Conservation (phyloP, 2,888 invertebrate genomes). For the Campopleginae sp. region DNA sequence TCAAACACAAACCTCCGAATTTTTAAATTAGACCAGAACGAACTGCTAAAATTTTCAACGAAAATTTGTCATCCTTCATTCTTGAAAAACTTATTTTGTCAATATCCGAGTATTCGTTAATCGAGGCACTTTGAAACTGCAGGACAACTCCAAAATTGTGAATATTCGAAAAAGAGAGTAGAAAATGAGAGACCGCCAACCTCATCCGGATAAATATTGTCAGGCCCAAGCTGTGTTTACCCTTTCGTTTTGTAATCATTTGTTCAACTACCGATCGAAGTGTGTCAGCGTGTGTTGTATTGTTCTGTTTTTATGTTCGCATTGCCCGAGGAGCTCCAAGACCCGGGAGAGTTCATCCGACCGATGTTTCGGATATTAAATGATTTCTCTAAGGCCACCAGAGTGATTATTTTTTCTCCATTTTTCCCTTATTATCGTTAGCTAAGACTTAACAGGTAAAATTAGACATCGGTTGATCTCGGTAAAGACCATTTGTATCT, state of each 20-base stretch:
- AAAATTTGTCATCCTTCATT: background rate
- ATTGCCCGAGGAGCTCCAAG: constrained; percentile 57
- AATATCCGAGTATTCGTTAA: constrained; percentile 9
- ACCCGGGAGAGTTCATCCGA: constrained; percentile 77
- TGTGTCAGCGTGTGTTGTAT: constrained; percentile 55
- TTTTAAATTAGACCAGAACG: background rate
- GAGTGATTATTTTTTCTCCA: constrained; percentile 79
- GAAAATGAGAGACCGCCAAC: constrained; percentile 69
- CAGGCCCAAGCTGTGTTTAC: constrained; percentile 57
- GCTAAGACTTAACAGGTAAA: constrained; percentile 78
- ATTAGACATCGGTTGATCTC: constrained; percentile 69
- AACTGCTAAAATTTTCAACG: background rate
- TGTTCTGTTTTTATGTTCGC: constrained; percentile 58
- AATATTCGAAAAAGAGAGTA: background rate
- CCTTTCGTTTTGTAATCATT: constrained; percentile 5
- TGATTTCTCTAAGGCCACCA: constrained; percentile 83
- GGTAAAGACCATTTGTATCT: constrained; percentile 57
- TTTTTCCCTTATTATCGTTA: constrained; percentile 76
- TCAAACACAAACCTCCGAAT: background rate
- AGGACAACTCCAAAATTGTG: constrained; percentile 60
- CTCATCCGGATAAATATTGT: constrained; percentile 72
- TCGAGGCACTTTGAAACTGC: constrained; percentile 51
- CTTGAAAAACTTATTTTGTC: constrained; percentile 44
- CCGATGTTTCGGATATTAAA: constrained; percentile 80
- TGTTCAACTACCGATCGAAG: constrained; percentile 41